Percentiles rank a stretch among this genome's conserved stretches.
Conservation (phyloP, 64 coral and sea anemone genomes). For the Stichodactyla mertensii region DNA sequence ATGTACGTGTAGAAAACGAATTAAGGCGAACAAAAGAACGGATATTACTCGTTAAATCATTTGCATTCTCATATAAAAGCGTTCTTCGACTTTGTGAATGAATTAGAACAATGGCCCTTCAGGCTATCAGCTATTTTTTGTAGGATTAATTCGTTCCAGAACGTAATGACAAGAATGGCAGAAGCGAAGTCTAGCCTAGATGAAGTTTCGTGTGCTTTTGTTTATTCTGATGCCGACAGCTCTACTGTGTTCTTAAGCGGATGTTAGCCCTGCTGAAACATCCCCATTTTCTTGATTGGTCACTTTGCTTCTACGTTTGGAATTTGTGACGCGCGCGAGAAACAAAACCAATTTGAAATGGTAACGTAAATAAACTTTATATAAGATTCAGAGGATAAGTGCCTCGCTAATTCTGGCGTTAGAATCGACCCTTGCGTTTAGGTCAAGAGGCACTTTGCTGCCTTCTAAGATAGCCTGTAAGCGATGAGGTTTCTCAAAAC, state of each 20-base stretch:
- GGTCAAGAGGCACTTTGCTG: not conserved
- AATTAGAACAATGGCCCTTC: not conserved
- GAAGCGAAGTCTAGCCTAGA: not conserved
- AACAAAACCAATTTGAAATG: not conserved
- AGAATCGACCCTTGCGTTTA: not conserved
- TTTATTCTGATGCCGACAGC: not conserved
- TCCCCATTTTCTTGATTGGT: not conserved
- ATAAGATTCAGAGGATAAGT: not conserved
- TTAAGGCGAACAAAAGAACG: not conserved
- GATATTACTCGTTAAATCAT: not conserved
- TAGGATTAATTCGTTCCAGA: not conserved
- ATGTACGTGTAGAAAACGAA: not conserved
- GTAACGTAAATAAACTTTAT: not conserved
- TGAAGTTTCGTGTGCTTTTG: conserved; percentile 14
- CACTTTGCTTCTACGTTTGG: not conserved
- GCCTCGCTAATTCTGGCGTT: not conserved
- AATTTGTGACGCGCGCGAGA: not conserved
- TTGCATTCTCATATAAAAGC: not conserved
- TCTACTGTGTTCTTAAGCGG: not conserved
- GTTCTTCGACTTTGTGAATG: not conserved
- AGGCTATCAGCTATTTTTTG: not conserved
- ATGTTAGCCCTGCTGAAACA: not conserved
- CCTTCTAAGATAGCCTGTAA: not conserved
- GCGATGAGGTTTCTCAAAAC: not conserved
- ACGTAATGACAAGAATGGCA: not conserved